These are phyloP conservation scores for Nomada hirtipes DNA, from an alignment of 2,888 invertebrate species.

Conservation along the genomic window DNA sequence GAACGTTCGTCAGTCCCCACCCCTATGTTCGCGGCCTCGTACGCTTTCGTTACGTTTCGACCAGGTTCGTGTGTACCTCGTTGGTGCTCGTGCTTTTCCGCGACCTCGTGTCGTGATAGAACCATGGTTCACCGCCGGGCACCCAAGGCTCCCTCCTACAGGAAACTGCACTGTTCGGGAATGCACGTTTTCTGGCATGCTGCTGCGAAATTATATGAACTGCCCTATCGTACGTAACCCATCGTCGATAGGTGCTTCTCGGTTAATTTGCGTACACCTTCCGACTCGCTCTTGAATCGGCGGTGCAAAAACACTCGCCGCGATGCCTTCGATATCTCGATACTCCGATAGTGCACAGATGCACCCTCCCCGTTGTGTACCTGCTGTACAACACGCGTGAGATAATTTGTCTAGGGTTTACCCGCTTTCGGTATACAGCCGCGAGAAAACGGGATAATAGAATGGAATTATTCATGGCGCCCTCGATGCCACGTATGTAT, in stretches of 20 bases:
- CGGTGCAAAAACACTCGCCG: conserved; percentile 23
- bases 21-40: conserved; percentile 58
- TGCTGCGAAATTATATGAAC: conserved; percentile 60
- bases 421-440: background rate
- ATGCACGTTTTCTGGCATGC: conserved; percentile 54
- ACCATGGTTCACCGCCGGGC: conserved; percentile 60
- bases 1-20: conserved; percentile 67
- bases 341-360: background rate
- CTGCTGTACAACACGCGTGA: background rate
- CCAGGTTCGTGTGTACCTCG: conserved; percentile 61
- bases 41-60: conserved; percentile 63
- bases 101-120: conserved; percentile 69
- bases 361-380: background rate
- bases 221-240: conserved; percentile 28
- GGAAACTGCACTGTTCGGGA: conserved; percentile 51
- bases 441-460: background rate
- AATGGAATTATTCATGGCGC: conserved; percentile 48
- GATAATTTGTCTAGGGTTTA: conserved; percentile 7
- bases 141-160: conserved; percentile 62
- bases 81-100: conserved; percentile 52
- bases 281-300: background rate
- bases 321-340: conserved; percentile 15
- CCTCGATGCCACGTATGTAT: background rate
- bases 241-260: conserved; percentile 16
- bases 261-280: background rate